phyloP scores from a whole-genome alignment of 2,888 invertebrate genomes.

The Amphimallon solstitiale region DNA sequence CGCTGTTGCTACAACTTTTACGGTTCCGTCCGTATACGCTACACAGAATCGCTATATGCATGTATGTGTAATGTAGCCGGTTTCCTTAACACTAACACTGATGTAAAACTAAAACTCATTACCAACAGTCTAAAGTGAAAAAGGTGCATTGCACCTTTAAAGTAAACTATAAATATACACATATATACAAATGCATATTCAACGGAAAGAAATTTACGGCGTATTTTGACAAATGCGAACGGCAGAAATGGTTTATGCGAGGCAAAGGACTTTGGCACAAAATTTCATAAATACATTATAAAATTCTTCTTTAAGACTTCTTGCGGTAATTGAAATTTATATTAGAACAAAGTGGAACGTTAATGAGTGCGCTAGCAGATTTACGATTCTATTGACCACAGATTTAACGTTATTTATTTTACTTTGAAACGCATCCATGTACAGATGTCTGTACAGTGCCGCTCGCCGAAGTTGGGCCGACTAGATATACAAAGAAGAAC shows the following conservation, averaged over 20 bases:
- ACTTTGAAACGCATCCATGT: neutral
- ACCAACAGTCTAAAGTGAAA: constrained; percentile 5
- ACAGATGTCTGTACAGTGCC: too few relatives aligned
- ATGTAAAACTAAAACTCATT: constrained; percentile 1
- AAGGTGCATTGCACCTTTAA: constrained; percentile 19
- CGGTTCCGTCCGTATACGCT: neutral
- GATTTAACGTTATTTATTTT: constrained; percentile 1
- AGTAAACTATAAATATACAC: constrained; percentile 20
- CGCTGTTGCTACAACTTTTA: neutral
- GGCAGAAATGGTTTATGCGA: constrained; percentile 16
- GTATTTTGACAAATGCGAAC: constrained; percentile 30
- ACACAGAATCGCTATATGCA: too few relatives aligned
- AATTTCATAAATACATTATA: constrained; percentile 30
- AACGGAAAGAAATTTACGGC: constrained; percentile 7
- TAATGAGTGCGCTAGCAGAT: constrained; percentile 23
- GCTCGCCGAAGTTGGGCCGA: too few relatives aligned
- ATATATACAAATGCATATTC: neutral
- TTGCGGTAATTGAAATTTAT: constrained; percentile 28
- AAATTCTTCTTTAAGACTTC: neutral
- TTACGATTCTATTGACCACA: constrained; percentile 3
- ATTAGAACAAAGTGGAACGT: constrained; percentile 22
- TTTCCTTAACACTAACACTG: too few relatives aligned
- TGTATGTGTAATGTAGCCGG: too few relatives aligned
- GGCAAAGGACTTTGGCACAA: constrained; percentile 16
- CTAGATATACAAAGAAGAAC: too few relatives aligned